Conservation (phyloP, 2,113 vertebrate species). For the Calidris pugnax region DNA sequence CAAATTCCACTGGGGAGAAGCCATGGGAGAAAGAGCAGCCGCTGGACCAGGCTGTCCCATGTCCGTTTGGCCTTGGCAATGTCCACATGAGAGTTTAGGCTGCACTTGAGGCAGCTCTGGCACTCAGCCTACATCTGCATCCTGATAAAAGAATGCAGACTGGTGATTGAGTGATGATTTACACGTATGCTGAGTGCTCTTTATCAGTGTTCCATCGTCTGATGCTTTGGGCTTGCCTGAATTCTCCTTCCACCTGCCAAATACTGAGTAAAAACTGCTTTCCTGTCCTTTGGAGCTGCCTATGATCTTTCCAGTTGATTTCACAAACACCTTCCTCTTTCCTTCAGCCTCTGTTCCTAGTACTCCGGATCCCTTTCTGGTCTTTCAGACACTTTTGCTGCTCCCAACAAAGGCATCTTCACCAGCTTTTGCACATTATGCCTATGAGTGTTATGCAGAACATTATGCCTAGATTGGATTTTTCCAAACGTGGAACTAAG, state of each 20-base stretch:
- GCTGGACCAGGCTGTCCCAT: rapidly evolving
- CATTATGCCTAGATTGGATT: background rate
- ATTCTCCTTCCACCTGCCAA: too few relatives aligned
- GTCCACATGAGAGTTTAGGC: background rate
- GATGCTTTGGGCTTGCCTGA: background rate
- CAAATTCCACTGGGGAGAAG: background rate
- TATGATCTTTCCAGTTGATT: background rate
- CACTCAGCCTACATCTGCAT: background rate
- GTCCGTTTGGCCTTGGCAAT: rapidly evolving
- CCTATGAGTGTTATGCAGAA: rapidly evolving
- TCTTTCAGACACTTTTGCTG: background rate
- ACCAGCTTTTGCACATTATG: background rate
- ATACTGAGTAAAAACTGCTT: background rate
- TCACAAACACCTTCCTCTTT: background rate
- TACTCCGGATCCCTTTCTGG: background rate
- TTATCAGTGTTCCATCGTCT: rapidly evolving
- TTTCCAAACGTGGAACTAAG: background rate
- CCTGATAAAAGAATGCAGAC: background rate
- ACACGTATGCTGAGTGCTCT: background rate
- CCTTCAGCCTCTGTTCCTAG: background rate
- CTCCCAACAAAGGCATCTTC: background rate
- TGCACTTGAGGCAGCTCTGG: background rate
- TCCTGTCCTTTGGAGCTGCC: background rate
- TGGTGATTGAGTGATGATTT: rapidly evolving
- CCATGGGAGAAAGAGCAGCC: rapidly evolving